These are phyloP conservation scores for Wasmannia auropunctata DNA, from an alignment of 1,140 invertebrate species.

Conservation along the genomic window DNA sequence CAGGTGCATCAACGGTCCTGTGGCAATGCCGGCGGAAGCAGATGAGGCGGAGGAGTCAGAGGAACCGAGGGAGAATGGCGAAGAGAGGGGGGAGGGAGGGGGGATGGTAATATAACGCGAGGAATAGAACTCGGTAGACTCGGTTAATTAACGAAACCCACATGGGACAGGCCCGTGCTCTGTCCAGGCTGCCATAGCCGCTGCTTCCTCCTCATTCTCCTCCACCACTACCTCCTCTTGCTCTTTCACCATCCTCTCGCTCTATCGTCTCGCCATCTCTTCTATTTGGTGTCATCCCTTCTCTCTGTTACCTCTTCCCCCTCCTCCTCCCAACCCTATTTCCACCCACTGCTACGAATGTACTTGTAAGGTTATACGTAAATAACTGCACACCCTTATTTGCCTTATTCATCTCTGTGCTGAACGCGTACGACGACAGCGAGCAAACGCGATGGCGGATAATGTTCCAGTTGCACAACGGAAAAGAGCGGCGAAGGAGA, in stretches of 20 bases:
- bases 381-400: conserved; percentile 67
- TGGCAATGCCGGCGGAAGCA: conserved; percentile 36
- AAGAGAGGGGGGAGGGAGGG: neutral
- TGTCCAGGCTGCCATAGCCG: conserved; percentile 58
- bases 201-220: neutral
- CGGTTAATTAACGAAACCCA: conserved; percentile 80
- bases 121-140: conserved; percentile 76
- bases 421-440: conserved; percentile 43
- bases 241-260: conserved; percentile 7
- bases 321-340: too few relatives aligned
- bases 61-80: conserved; percentile 22
- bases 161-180: conserved; percentile 70
- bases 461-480: conserved; percentile 47
- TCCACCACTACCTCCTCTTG: neutral
- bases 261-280: conserved; percentile 47
- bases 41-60: conserved; percentile 50
- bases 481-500: neutral
- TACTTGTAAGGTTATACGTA: conserved; percentile 56
- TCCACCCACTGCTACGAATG: conserved; percentile 31
- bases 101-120: conserved; percentile 72
- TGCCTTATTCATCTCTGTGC: conserved; percentile 6
- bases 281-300: conserved; percentile 43
- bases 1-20: conserved; percentile 64
- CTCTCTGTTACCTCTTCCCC: conserved; percentile 20
- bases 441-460: conserved; percentile 40